Base-by-base conservation (phyloP, 2,888 invertebrate genomes). In the Drosophila formosana region DNA sequence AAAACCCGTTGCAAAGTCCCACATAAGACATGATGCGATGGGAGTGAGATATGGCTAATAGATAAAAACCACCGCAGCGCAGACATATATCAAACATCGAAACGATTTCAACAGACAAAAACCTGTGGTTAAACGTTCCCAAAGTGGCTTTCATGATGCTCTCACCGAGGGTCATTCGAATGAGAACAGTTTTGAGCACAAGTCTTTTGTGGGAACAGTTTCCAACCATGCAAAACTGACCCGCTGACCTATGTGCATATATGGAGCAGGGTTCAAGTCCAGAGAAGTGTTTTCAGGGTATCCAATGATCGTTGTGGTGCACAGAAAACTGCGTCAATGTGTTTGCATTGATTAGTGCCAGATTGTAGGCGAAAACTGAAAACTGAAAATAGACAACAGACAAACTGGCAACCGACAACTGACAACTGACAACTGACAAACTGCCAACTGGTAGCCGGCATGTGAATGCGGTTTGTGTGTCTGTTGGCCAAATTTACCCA, bases 401-500 rank as follows among this genome's bases (percentile, higher is more conserved):
- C 11, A 56, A 57, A 30, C 11, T 32, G 55, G n/a, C 55, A 43
- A 43, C 30, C n/a, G 50, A 8, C 51, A 61, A 66, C 53, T 28
- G 9, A 28, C 39, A 41, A 53, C 30, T n/a, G 50, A 9, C 51
- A 61, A 66, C 53, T 28, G 9, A 28, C 39, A 41, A 53, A 41
- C 41, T 41, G 23, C n/a, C 30, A 57, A 47, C 49, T 56, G 47
- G 56, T 55, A 56, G 72, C 75, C 51, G 63, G 47, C 67, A 41
- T 53, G 50, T 65, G 62, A 71, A 60, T 62, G 71, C 49, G 71
- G 55, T 66, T 32, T 62, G 63, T 63, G 57, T 64, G 60, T 61
- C 66, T 58, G 46, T 76, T 66, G 69, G 77, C 62, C 69, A 72
- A 76, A 69, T 76, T 62, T 75, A 55, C 64, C 45, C 53, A 61